Base-by-base conservation (phyloP, 2,888 invertebrate species). In the Nineta flava region DNA sequence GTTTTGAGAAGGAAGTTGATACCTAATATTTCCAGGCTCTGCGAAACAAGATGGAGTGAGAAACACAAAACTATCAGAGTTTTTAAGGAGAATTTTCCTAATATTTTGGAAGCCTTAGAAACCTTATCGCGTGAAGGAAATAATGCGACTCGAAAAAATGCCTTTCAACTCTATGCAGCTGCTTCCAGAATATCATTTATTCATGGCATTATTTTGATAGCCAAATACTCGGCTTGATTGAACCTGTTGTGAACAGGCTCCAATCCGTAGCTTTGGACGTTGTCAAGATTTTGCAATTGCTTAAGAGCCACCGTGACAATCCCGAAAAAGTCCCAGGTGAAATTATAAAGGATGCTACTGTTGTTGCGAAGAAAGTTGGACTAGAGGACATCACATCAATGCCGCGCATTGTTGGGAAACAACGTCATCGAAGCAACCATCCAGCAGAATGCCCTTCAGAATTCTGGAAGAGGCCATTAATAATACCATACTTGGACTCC, bases 81-180 rank as follows among this genome's bases (percentile, higher is more conserved):
- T 38, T 58, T 58, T 53, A 55, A 53, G 38, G 54, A 55, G 17
- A 55, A 57, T 55, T 53, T 59, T 55, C 53, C 55, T 34, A 53
- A 52, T 45, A 52, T 55, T 46, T 42, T 57, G 44, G 52, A 56
- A 44, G 53, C 53, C 45, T 50, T 58, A 52, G 40, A 55, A 51
- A 56, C 43, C 9, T 55, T 56, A n/a, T 57, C 55, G 12, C 51
- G 19, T 15, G 56, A 58, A 52, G 55, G 53, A 49, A 56, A 55
- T 51, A 35, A 31, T 48, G 48, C 45, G 19, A 54, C 53, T 46
- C 51, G 55, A 51, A 58, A 57, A 57, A 54, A 32, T 32, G 56
- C 57, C 50, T 58, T 56, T 44, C 55, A 60, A 54, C 50, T 60
- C 26, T 54, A 56, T 55, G 52, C 56, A 26, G 57, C 57, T 53